Evolutionary conservation across 2,888 invertebrate genomes (phyloP).

Genomic region (Agrotis clavis): DNA sequence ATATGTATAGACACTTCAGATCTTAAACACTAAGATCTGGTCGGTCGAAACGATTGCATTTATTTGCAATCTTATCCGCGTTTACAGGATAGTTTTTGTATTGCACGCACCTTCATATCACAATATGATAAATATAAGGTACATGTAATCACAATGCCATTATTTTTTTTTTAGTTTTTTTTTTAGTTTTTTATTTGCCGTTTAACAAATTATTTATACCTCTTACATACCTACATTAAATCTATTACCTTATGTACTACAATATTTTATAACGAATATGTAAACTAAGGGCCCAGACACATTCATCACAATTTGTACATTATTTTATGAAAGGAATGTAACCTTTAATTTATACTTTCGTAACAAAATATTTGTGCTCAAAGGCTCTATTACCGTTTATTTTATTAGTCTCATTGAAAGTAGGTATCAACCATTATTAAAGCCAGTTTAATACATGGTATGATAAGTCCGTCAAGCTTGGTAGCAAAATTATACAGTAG

Average conservation of each 20-base stretch:
- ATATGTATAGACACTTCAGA: slow-evolving; percentile 89
- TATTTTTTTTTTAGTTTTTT: slow-evolving; percentile 68
- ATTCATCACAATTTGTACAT: slow-evolving; percentile 89
- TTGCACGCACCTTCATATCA: slow-evolving; percentile 78
- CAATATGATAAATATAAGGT: slow-evolving; percentile 77
- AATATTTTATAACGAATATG: slow-evolving; percentile 90
- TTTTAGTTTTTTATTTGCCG: slow-evolving; percentile 69
- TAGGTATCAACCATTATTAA: slow-evolving; percentile 89
- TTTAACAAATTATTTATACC: slow-evolving; percentile 72
- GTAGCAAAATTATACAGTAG: slow-evolving; percentile 80
- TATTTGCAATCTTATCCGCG: slow-evolving; percentile 86
- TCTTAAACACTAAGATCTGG: slow-evolving; percentile 87
- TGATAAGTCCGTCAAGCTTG: slow-evolving; percentile 78
- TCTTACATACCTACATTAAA: slow-evolving; percentile 83
- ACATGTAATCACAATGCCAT: slow-evolving; percentile 87
- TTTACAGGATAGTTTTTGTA: slow-evolving; percentile 88
- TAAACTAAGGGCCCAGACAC: slow-evolving; percentile 91
- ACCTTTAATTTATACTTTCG: slow-evolving; percentile 90
- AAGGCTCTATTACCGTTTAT: slow-evolving; percentile 74
- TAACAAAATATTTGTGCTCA: slow-evolving; percentile 86
- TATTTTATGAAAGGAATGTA: slow-evolving; percentile 90
- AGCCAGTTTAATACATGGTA: slow-evolving; percentile 90
- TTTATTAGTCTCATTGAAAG: slow-evolving; percentile 86
- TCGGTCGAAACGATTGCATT: slow-evolving; percentile 90
- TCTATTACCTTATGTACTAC: slow-evolving; percentile 84